These are phyloP conservation scores for Halictus ligatus DNA, from an alignment of 2,888 invertebrate genomes.

Conservation along the genomic window DNA sequence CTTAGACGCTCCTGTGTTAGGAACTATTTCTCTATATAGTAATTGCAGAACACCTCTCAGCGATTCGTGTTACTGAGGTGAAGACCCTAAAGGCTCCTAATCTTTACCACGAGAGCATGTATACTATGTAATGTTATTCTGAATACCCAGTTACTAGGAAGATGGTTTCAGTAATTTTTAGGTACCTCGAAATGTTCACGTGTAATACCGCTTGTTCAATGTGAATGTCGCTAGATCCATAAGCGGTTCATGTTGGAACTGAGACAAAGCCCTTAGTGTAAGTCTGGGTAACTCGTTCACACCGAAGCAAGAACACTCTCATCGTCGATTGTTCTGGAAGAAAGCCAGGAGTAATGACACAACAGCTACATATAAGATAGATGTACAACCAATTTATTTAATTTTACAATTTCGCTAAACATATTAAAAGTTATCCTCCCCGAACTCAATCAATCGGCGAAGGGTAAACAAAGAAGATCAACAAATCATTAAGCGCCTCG, in stretches of 20 bases:
- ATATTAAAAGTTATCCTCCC: not conserved
- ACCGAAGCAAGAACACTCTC: not conserved
- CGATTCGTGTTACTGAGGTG: slow-evolving; percentile 20
- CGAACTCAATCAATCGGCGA: too few relatives aligned
- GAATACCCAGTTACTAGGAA: not conserved
- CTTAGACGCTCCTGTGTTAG: slow-evolving; percentile 6
- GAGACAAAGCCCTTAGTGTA: not conserved
- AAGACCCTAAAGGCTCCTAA: slow-evolving; percentile 16
- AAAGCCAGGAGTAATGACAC: not conserved
- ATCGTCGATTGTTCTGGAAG: not conserved
- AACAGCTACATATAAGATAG: not conserved
- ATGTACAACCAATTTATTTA: not conserved
- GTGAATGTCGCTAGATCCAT: not conserved
- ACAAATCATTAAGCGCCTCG: too few relatives aligned
- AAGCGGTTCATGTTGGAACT: not conserved
- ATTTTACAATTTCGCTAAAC: not conserved
- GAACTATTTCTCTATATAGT: not conserved
- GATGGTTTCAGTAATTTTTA: not conserved
- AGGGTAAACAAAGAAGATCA: too few relatives aligned
- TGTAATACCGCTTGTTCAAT: not conserved
- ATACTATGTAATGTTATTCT: not conserved
- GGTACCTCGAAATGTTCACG: not conserved
- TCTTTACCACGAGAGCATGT: slow-evolving; percentile 6
- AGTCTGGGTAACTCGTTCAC: slow-evolving; percentile 7
- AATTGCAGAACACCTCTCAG: slow-evolving; percentile 17